Percentiles rank a stretch among this genome's conserved stretches.
Evolutionary conservation across 1,140 invertebrate genomes (phyloP).

Genomic region (Gerris buenoi): DNA sequence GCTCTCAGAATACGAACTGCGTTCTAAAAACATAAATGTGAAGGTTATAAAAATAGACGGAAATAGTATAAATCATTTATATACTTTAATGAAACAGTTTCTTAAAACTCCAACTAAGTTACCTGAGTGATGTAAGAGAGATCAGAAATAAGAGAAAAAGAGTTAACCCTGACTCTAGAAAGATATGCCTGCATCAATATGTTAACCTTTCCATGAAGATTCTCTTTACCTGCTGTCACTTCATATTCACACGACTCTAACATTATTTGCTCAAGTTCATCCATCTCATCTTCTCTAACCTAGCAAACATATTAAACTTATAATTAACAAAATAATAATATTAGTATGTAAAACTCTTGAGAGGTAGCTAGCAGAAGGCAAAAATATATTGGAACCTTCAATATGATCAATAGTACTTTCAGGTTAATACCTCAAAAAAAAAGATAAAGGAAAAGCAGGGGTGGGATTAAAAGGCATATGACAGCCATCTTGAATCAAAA

Average conservation of each 20-base stretch:
- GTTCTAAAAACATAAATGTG: conserved; percentile 45
- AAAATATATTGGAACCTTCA: too few species aligned
- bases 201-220: conserved; percentile 90
- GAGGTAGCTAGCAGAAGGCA: too few species aligned
- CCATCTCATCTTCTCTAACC: conserved; percentile 87
- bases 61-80: not conserved
- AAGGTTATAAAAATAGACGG: too few species aligned
- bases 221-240: conserved; percentile 68
- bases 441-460: too few species aligned
- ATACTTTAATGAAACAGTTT: not conserved
- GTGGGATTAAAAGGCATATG: too few species aligned
- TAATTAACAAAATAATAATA: too few species aligned
- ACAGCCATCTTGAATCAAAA: too few species aligned
- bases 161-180: conserved; percentile 58
- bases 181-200: conserved; percentile 88
- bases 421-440: too few species aligned
- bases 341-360: too few species aligned
- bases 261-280: conserved; percentile 66
- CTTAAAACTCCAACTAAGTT: conserved; percentile 18
- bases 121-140: conserved; percentile 83
- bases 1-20: conserved; percentile 76
- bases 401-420: too few species aligned
- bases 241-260: conserved; percentile 55
- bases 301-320: too few species aligned
- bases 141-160: conserved; percentile 85